A percentile compares a stretch with the other conserved stretches of the same genome.
These are phyloP conservation scores for Paraplagusia blochii DNA, from an alignment of 2,113 vertebrate species.

Conservation along the genomic window DNA sequence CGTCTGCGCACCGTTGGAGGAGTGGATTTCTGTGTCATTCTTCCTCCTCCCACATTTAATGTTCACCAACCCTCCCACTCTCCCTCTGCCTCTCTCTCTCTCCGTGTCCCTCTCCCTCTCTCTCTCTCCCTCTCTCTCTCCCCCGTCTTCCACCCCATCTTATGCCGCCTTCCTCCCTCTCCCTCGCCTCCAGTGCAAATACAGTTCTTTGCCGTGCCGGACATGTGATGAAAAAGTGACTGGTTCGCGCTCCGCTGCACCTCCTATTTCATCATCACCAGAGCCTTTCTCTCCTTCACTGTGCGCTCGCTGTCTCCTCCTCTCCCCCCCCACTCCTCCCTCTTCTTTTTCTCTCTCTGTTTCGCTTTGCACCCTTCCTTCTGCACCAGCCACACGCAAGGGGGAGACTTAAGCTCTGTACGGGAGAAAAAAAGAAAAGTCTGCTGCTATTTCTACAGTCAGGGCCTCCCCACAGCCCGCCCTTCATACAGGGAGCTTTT, in stretches of 20 bases:
- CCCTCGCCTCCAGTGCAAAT: slow-evolving; percentile 70
- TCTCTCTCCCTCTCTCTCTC: slow-evolving; percentile 24
- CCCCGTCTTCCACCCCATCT: slow-evolving; percentile 43
- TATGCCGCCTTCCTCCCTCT: slow-evolving; percentile 45
- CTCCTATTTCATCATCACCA: slow-evolving; percentile 83
- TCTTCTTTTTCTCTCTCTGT: slow-evolving; percentile 61
- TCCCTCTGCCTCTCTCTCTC: slow-evolving; percentile 45
- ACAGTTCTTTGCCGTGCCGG: slow-evolving; percentile 74
- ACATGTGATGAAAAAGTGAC: slow-evolving; percentile 77
- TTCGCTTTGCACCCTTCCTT: slow-evolving; percentile 69
- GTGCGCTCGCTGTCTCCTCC: slow-evolving; percentile 57
- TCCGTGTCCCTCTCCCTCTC: slow-evolving; percentile 44
- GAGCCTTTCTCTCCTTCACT: slow-evolving; percentile 73
- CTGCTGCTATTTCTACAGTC: slow-evolving; percentile 80
- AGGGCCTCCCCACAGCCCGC: slow-evolving; percentile 85
- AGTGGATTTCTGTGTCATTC: slow-evolving; percentile 74
- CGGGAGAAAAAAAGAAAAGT: slow-evolving; percentile 52
- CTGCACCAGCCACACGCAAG: slow-evolving; percentile 77
- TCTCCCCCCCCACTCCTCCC: slow-evolving; percentile 15
- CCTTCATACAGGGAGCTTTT: slow-evolving; percentile 80
- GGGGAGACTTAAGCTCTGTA: slow-evolving; percentile 76
- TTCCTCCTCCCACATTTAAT: slow-evolving; percentile 55
- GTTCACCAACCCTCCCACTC: slow-evolving; percentile 55
- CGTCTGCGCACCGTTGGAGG: slow-evolving; percentile 72
- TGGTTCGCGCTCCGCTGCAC: slow-evolving; percentile 75